phyloP scores from a whole-genome alignment of 2,888 invertebrate genomes.

The Caenorhabditis sp. region DNA sequence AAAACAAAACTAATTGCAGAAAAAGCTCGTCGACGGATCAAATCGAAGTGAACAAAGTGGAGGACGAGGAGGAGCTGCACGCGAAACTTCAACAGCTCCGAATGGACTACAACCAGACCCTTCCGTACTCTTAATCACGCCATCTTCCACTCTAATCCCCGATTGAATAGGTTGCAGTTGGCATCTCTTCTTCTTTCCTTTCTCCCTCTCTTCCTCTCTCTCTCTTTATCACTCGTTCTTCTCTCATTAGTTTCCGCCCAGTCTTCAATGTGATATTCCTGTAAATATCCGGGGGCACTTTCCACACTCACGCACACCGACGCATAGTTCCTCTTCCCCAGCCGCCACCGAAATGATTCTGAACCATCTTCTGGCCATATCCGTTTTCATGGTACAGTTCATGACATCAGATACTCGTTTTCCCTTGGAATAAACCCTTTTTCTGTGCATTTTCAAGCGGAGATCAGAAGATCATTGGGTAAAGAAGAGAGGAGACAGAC shows the following conservation, averaged over 20 bases:
- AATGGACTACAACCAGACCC: constrained; percentile 59
- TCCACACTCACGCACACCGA: neutral
- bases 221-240: neutral
- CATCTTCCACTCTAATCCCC: neutral
- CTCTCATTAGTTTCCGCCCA: constrained; percentile 5
- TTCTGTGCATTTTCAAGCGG: too few species aligned
- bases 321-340: neutral
- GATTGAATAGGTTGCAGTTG: constrained; percentile 10
- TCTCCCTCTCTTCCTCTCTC: neutral
- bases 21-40: constrained; percentile 67
- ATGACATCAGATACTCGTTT: constrained; percentile 16
- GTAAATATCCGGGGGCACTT: constrained; percentile 48
- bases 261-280: constrained; percentile 54
- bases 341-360: neutral
- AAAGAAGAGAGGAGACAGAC: neutral
- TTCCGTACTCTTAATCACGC: constrained; percentile 38
- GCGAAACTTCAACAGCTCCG: constrained; percentile 61
- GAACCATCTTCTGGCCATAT: constrained; percentile 45
- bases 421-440: neutral
- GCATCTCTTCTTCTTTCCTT: neutral
- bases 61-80: constrained; percentile 58
- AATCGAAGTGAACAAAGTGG: constrained; percentile 49
- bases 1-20: constrained; percentile 34
- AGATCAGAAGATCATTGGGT: constrained; percentile 21
- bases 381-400: constrained; percentile 37